Conservation (phyloP, 1,140 invertebrate genomes). For the Halesus radiatus region DNA sequence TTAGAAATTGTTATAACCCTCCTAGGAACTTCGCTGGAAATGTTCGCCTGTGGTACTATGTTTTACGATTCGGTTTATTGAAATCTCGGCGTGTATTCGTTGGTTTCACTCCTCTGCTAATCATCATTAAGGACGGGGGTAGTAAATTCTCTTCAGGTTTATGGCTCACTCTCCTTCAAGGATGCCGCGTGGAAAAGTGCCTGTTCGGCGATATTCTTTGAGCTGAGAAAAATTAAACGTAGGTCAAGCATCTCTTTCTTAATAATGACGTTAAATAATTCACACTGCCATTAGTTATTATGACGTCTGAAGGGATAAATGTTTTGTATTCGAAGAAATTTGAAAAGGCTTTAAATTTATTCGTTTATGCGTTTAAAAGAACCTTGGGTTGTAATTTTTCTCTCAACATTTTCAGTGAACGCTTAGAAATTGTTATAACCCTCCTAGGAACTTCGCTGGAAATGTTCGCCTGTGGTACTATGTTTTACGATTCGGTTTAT, state of each 20-base stretch:
- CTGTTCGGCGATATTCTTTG: constrained; percentile 54
- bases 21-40: not conserved
- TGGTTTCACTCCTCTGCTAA: constrained; percentile 36
- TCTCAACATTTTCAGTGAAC: not conserved
- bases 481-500: constrained; percentile 38
- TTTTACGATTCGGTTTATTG: constrained; percentile 41
- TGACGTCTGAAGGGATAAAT: too few species aligned
- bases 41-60: not conserved
- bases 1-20: not conserved
- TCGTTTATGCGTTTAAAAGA: not conserved
- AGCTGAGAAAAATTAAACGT: constrained; percentile 44
- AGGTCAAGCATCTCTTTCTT: constrained; percentile 31
- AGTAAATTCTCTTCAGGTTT: constrained; percentile 34
- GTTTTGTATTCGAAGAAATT: not conserved
- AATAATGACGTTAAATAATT: too few species aligned
- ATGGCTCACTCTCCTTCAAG: constrained; percentile 28
- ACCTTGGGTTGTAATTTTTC: not conserved
- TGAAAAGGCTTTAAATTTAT: not conserved
- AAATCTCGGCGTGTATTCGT: constrained; percentile 31
- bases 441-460: not conserved
- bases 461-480: not conserved
- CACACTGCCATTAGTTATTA: not conserved
- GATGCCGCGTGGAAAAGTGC: constrained; percentile 39
- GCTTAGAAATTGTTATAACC: not conserved
- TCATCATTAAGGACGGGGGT: constrained; percentile 35